A percentile compares a stretch with the other conserved stretches of the same genome.
Evolutionary conservation across 2,888 invertebrate genomes (phyloP).

Genomic region (Tortricodes alternella): DNA sequence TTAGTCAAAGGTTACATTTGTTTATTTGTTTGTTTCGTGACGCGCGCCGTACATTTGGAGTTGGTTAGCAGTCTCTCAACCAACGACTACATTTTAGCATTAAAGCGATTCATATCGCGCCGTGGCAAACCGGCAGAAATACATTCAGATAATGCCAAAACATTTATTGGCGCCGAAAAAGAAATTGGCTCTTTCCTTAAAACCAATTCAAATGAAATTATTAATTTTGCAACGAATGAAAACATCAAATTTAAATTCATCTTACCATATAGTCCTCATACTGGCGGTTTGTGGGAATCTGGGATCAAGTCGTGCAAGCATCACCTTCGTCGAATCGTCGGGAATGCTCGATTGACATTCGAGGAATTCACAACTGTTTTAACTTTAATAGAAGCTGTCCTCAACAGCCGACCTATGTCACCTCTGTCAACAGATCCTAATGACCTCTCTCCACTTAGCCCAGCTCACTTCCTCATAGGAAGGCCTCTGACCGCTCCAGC

Average conservation of each 20-base stretch:
- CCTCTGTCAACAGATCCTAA: conserved; percentile 6
- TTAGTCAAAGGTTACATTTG: background rate
- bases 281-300: background rate
- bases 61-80: background rate
- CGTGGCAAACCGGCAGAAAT: background rate
- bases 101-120: background rate
- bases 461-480: conserved; percentile 20
- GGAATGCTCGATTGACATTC: background rate
- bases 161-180: background rate
- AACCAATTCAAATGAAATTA: background rate
- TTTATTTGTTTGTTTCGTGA: conserved; percentile 1
- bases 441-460: background rate
- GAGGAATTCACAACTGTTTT: background rate
- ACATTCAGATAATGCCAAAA: background rate
- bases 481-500: conserved; percentile 14
- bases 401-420: background rate
- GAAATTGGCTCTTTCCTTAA: background rate
- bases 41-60: background rate
- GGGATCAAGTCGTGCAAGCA: background rate
- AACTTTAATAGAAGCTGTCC: background rate
- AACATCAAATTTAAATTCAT: background rate
- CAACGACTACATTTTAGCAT: background rate
- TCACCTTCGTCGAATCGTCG: background rate
- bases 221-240: background rate
- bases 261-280: background rate